A percentile compares a stretch with the other conserved stretches of the same genome.
Conservation (phyloP, 2,888 invertebrate genomes). For the Apodemia duryi region DNA sequence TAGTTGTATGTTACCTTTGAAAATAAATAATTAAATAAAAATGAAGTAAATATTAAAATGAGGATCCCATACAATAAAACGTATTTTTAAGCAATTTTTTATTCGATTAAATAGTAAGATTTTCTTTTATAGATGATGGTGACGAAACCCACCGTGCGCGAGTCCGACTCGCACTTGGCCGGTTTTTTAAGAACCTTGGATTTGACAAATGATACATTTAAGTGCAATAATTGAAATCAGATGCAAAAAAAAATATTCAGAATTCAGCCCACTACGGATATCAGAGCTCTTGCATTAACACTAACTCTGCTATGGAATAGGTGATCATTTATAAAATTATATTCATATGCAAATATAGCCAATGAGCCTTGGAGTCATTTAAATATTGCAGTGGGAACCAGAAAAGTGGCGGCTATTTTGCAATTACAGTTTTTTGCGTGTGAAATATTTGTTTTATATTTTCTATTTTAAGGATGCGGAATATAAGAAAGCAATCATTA, state of each 20-base stretch:
- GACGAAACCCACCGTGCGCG: no score
- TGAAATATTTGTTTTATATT: slow-evolving; percentile 1
- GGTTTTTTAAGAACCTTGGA: neutral
- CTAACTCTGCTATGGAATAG: neutral
- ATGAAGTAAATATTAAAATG: no score
- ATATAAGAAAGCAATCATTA: neutral
- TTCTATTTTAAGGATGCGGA: neutral
- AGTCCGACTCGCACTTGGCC: no score
- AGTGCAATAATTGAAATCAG: neutral
- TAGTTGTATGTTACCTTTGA: no score
- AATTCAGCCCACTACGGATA: neutral
- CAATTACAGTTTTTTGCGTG: slow-evolving; percentile 2
- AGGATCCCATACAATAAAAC: neutral
- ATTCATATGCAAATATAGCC: slow-evolving; percentile 5
- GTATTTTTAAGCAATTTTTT: no score
- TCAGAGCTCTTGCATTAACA: no score
- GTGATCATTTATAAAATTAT: neutral
- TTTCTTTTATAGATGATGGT: no score
- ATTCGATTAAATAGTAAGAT: no score
- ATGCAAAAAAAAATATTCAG: neutral
- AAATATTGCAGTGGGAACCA: slow-evolving; percentile 10
- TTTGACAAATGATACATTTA: neutral
- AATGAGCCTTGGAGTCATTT: slow-evolving; percentile 10
- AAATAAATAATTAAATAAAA: no score
- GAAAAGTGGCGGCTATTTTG: neutral